Evolutionary conservation across 2,888 invertebrate species (phyloP), one percentile per base, ranked within the genome.

Genomic region (Pediacus dermestoides): DNA sequence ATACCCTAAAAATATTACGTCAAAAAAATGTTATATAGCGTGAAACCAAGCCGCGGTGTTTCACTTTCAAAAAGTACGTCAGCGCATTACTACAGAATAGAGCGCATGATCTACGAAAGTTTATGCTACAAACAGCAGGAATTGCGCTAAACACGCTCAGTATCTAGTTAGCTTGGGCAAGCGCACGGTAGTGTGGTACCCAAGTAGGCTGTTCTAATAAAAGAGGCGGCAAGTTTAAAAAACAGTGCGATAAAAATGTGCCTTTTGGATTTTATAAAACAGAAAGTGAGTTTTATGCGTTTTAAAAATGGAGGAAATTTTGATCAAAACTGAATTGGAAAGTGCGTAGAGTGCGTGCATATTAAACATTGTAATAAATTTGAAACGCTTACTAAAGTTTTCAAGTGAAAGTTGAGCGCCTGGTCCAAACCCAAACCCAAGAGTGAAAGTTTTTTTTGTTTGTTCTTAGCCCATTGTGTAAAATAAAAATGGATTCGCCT

Each of bases 401-500:
- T 18, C n/a, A 23, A 23, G 23, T 23, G 23, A 23, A 23, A 23
- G 23, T 23, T 36, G 34, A 55, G 53, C 50, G 42, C 38, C 41
- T 34, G 34, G 21, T 34, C 8, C 10, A 7, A n/a, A 26, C 10
- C 7, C 10, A 26, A 22, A n/a, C n/a, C 28, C 28, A 28, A n/a
- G 16, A 51, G 57, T 58, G 58, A 58, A 58, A 58, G 58, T 58
- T 48, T 37, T 30, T 26, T 16, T 28, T n/a, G n/a, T n/a, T n/a
- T n/a, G n/a, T n/a, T n/a, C n/a, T n/a, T n/a, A n/a, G n/a, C 12
- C 18, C 18, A 21, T 35, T 30, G 27, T n/a, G n/a, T n/a, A n/a
- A n/a, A n/a, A n/a, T n/a, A n/a, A n/a, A n/a, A 44, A 87, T 87
- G 86, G 86, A 86, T 74, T 87, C 87, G 62, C 87, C 88, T 53